Conservation (phyloP, 2,113 vertebrate genomes). For the Hyperoodon ampullatus region DNA sequence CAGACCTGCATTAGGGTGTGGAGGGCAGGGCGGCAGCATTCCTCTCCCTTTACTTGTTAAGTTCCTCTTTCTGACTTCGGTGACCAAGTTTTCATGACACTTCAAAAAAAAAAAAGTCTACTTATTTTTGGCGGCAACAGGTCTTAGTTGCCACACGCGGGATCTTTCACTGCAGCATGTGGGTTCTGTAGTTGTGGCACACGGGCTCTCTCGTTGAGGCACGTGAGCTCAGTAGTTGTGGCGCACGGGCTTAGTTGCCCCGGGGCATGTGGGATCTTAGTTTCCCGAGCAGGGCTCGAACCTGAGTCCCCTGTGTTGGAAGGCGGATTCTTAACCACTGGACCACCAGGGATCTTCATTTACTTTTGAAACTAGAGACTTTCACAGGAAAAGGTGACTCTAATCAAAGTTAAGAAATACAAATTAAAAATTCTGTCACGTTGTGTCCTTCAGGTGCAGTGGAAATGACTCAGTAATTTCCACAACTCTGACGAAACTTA, state of each 20-base stretch:
- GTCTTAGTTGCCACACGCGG: too few relatives aligned
- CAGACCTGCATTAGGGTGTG: not conserved
- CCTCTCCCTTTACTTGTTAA: not conserved
- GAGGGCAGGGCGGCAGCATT: not conserved
- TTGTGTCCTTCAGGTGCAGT: not conserved
- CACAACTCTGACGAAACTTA: not conserved
- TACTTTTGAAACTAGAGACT: not conserved
- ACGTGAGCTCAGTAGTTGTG: too few relatives aligned
- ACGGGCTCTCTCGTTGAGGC: too few relatives aligned
- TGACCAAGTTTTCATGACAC: not conserved
- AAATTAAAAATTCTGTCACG: not conserved
- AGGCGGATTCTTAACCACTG: too few relatives aligned
- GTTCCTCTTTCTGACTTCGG: not conserved
- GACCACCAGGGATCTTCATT: not conserved
- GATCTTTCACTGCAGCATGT: too few relatives aligned
- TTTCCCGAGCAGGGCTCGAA: too few relatives aligned
- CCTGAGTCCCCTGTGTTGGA: too few relatives aligned
- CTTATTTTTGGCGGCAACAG: too few relatives aligned
- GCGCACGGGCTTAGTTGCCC: fast-evolving
- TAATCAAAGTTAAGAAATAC: not conserved
- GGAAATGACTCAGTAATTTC: not conserved
- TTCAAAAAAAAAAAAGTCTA: too few relatives aligned
- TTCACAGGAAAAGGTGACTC: not conserved
- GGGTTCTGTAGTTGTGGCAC: too few relatives aligned
- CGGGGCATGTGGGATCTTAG: too few relatives aligned